Evolutionary conservation across 2,113 vertebrate species (phyloP), one percentile per base, ranked within the genome.

Genomic region (Aspiorhynchus laticeps): DNA sequence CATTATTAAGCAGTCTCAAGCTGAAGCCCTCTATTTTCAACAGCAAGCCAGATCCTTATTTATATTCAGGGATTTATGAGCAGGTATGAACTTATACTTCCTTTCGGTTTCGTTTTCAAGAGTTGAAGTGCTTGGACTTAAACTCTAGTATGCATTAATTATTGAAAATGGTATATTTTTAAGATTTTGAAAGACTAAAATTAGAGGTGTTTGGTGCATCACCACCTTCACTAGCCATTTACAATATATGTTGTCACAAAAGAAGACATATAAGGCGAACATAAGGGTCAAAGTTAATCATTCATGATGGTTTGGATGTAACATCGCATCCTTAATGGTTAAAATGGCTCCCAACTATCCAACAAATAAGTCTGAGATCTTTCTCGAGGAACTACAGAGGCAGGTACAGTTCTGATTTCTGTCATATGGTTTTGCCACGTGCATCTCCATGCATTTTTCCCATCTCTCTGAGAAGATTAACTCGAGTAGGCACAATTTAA

Each of bases 391-490:
- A 17, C 56, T 15, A 17, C 3, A 43, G 24, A 41, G 24, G 51
- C 12, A 7, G 53, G n/a, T 0, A 10, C 31, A 41, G 21, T 15
- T 82, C 41, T 48, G 80, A 6, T 26, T 28, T 41, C 9, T 67
- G 38, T 65, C 15, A 78, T 53, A 28, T 2, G 48, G 15, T 79
- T 79, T 79, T 79, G 17, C 15, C 5, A n/a, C 15, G 2, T 83
- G 43, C 26, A 38, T 83, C 43, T 84, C 43, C 19, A 73, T 73
- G 15, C n/a, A 73, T 73, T 83, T 63, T 46, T 48, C 36, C 80
- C 36, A 74, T 88, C 75, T 75, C 74, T 61, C 53, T 31, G 75
- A 48, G 84, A 69, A 76, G 56, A 67, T 74, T 67, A 84, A 84
- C 46, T 84, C 11, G 83, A 86, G 53, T 59, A 26, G 63, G 4